Evolutionary conservation across 1,140 invertebrate species (phyloP), one percentile per base, ranked within the genome.

Genomic region (Lutraria rhynchaena): DNA sequence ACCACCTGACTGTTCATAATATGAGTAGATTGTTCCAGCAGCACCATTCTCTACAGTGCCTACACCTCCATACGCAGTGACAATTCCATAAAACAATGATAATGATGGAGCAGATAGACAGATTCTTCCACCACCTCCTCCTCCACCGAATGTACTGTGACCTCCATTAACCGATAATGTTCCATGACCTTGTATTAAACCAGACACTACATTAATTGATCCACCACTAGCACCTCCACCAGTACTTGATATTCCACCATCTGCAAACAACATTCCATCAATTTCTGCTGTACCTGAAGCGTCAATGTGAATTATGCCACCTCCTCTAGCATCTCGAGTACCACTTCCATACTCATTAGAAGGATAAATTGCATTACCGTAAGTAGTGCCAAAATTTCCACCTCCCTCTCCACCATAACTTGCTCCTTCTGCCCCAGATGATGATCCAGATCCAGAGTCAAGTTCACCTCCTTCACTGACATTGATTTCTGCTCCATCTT

Each of bases 381-480:
- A 88, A 15, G 80, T 77, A 17, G 37, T 51, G 7, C 29, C 27
- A 19, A 58, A 80, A 27, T 44, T 60, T 7, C 15, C 29, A n/a
- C 84, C 87, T 24, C 88, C 88, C 13, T 86, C 75, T 44, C 87
- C 88, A 24, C 88, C 88, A 70, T 86, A 70, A 77, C 85, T 88
- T 7, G 81, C 87, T 4, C 88, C 88, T 49, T 82, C 70, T 13
- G 53, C 37, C 0, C 44, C 27, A 33, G 49, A 63, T 29, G 80
- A 74, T 35, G 65, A 71, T 2, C 85, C 82, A 31, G 46, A 35
- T 27, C 81, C 82, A 31, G 61, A 46, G 19, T 67, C 37, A 11
- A 83, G 41, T 11, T 77, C 49, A 1, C 85, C 87, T 41, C 82
- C 70, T 27, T 55, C 63, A 27, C 78, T 75, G 0, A 86, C 84